These are phyloP conservation scores for Tetramorium simillimum DNA, from an alignment of 1,140 invertebrate genomes.

Conservation along the genomic window DNA sequence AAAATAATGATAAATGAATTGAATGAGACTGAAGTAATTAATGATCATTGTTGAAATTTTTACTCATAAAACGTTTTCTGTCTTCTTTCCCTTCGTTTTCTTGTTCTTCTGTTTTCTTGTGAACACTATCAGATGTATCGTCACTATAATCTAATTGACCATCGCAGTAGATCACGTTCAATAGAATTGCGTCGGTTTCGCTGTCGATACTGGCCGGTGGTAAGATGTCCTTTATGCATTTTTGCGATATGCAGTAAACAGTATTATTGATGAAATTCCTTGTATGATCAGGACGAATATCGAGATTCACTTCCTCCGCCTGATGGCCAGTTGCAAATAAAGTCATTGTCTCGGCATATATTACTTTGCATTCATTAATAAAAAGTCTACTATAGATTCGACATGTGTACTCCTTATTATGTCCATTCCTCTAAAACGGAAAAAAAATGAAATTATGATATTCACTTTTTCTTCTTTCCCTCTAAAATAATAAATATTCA, in stretches of 20 bases:
- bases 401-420: background rate
- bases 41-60: background rate
- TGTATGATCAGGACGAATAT: background rate
- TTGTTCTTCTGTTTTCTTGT: background rate
- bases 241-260: background rate
- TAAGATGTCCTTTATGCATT: background rate
- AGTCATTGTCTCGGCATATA: background rate
- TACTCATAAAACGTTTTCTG: background rate
- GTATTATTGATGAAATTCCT: background rate
- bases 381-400: background rate
- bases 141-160: background rate
- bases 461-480: background rate
- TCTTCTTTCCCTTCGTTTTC: no score
- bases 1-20: background rate
- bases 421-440: background rate
- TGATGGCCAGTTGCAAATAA: background rate
- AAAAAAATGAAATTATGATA: background rate
- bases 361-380: background rate
- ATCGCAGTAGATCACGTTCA: background rate
- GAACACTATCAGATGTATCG: background rate
- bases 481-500: background rate
- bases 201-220: background rate
- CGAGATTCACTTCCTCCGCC: background rate
- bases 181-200: background rate
- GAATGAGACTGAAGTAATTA: background rate